Base-by-base conservation (phyloP, 2,797 vertebrate species). In the Myripristis jacobus region DNA sequence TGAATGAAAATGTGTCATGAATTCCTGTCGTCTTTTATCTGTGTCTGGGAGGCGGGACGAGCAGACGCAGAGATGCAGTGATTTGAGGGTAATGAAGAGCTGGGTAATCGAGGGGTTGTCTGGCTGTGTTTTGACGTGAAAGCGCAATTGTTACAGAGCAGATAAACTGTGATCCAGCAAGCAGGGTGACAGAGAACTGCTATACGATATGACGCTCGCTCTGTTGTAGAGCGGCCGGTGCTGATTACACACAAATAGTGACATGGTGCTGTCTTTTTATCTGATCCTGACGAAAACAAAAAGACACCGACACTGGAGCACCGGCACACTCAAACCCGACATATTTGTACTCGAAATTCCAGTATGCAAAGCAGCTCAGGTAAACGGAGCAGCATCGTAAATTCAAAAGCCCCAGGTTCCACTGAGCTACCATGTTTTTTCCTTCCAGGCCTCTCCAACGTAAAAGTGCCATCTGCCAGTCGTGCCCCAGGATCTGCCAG, bases 391-490 rank as follows among this genome's bases (percentile, higher is more conserved):
- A 84, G 73, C 58, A 55, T 34, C 27, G 6, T 79, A 70, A 70
- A 68, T 59, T 81, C 41, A 76, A 43, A 66, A 84, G 66, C 25
- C 18, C 46, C 58, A 3, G 8, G 53, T 66, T 60, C 47, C 57
- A 60, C 54, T 51, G 61, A 77, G 73, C 73, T 77, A 61, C 79
- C 71, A 53, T 56, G 73, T 50, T 60, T 74, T 78, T 41, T 60
- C 36, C 70, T 73, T 86, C 71, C 78, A 70, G 82, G 63, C 50
- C 24, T 75, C 62, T 10, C 53, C 36, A 70, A 60, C 57, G 64
- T 36, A 47, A 58, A 27, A 41, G 59, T 83, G 83, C 89, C 88
- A 90, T 92, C 89, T 91, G 90, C 85, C 57, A n/a, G 18, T 13
- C 61, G 54, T 60, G 80, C 79, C 72, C 63, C 15, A 66, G 52